Base-by-base conservation (phyloP, 2,797 vertebrate genomes). In the Bovichtus variegatus region DNA sequence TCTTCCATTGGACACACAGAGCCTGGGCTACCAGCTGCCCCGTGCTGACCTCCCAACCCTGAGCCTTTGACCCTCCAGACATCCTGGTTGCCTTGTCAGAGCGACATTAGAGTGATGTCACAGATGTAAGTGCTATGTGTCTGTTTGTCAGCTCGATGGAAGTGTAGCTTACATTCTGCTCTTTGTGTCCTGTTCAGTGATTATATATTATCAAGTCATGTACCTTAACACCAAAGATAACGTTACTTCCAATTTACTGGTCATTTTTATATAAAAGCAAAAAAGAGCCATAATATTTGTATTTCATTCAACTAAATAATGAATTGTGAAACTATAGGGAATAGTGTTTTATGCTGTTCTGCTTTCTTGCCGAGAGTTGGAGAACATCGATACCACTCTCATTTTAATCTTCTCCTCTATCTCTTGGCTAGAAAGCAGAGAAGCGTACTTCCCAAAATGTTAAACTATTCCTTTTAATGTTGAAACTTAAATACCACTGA, bases 1-100 rank as follows among this genome's bases (percentile, higher is more conserved):
- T 57, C 41, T 40, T 62, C 71, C 25, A 58, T 25, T 47, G 44
- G 49, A 77, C 31, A 23, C 43, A 18, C 65, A 19, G 34, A 44
- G 36, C 1, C 64, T 16, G 73, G 64, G 12, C 50, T 68, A 38
- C 73, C 85, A 60, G 81, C 79, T 82, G 82, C 78, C 71, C 40
- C 3, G 1, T 58, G 38, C 27, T 38, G 75, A 84, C 72, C 73
- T 43, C 61, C 25, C 40, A 41, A 70, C 81, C 79, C 78, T 83
- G 71, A 86, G 80, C 72, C 57, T 29, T 10, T 58, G 23, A 71
- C 76, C 83, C 18, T 3, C 7, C 1, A 19, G 47, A 62, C 46
- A 6, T 29, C n/a, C 27, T 47, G 9, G 21, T 6, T 23, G 19
- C 9, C 50, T 41, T 54, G 69, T 19, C 21, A 59, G 36, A 59